Percentiles rank a stretch among this genome's conserved stretches.
Conservation (phyloP, 2,797 vertebrate species). For the Liparis tanakae region DNA sequence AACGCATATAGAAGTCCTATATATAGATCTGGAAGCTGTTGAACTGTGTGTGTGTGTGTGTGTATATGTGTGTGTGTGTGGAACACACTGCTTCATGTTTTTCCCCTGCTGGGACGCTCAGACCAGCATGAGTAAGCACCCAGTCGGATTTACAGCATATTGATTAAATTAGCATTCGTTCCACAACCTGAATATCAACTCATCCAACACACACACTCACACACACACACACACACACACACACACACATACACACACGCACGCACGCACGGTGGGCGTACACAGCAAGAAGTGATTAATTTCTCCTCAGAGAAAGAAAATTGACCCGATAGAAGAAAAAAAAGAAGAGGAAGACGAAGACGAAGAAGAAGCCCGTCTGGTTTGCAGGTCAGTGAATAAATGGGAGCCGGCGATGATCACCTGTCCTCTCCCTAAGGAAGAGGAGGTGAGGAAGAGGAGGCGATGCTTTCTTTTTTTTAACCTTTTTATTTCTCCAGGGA, state of each 20-base stretch:
- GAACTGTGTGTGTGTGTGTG: slow-evolving; percentile 1
- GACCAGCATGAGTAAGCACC: slow-evolving; percentile 91
- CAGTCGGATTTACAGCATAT: slow-evolving; percentile 89
- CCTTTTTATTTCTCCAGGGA: slow-evolving; percentile 39
- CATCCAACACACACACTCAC: slow-evolving; percentile 50
- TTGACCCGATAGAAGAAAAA: slow-evolving; percentile 42
- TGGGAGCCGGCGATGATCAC: slow-evolving; percentile 65
- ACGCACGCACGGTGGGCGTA: slow-evolving; percentile 17
- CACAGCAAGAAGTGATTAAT: slow-evolving; percentile 87
- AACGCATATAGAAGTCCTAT: slow-evolving; percentile 30
- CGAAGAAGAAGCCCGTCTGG: slow-evolving; percentile 27
- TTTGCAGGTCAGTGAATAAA: slow-evolving; percentile 63
- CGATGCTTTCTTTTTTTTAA: too few relatives aligned
- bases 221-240: too few relatives aligned
- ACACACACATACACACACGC: slow-evolving; percentile 21
- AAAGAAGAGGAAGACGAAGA: neutral
- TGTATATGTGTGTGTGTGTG: neutral
- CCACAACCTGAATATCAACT: slow-evolving; percentile 84
- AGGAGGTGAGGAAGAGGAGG: neutral
- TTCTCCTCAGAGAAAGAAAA: slow-evolving; percentile 70
- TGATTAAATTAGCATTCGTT: slow-evolving; percentile 96
- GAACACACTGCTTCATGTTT: slow-evolving; percentile 11
- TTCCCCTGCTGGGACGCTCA: slow-evolving; percentile 72
- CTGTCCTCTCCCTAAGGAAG: slow-evolving; percentile 52
- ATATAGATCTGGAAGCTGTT: slow-evolving; percentile 28